Base-by-base conservation (phyloP, 2,888 invertebrate species). In the Microdon myrmicae region DNA sequence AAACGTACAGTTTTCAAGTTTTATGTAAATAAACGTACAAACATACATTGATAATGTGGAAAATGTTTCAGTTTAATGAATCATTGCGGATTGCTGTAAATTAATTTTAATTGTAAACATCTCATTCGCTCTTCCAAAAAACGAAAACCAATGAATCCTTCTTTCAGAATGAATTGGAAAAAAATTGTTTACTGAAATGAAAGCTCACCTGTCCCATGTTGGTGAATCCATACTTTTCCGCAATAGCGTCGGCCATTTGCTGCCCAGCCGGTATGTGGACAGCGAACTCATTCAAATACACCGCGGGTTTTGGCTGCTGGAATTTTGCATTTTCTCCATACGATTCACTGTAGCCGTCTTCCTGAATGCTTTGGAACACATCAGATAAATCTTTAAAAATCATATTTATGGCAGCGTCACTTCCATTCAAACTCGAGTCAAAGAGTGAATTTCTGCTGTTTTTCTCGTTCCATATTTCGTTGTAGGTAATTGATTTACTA, bases 131-230 rank as follows among this genome's bases (percentile, higher is more conserved):
- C n/a, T n/a, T n/a, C n/a, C n/a, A n/a, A n/a, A n/a, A n/a, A n/a
- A n/a, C n/a, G n/a, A n/a, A n/a, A n/a, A n/a, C n/a, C n/a, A n/a
- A n/a, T n/a, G n/a, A n/a, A n/a, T n/a, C n/a, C n/a, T n/a, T n/a
- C n/a, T n/a, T n/a, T n/a, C n/a, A n/a, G n/a, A n/a, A n/a, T n/a
- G n/a, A n/a, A n/a, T n/a, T n/a, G n/a, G n/a, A n/a, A n/a, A n/a
- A n/a, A n/a, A n/a, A n/a, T n/a, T n/a, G n/a, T n/a, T n/a, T n/a
- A n/a, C n/a, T 29, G 8, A 35, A 35, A n/a, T 17, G 12, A 23
- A 35, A 17, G 19, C 88, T 85, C 77, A 96, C 96, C 92, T 93
- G 90, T 83, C 94, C 94, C 74, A 86, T 83, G 81, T 94, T 92
- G 74, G 83, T 82, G 83, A 90, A 96, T 72, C 94, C 96, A 80